Percentiles rank a stretch among this genome's conserved stretches.
Conservation (phyloP, 1,140 invertebrate species). For the Condylostylus longicornis region DNA sequence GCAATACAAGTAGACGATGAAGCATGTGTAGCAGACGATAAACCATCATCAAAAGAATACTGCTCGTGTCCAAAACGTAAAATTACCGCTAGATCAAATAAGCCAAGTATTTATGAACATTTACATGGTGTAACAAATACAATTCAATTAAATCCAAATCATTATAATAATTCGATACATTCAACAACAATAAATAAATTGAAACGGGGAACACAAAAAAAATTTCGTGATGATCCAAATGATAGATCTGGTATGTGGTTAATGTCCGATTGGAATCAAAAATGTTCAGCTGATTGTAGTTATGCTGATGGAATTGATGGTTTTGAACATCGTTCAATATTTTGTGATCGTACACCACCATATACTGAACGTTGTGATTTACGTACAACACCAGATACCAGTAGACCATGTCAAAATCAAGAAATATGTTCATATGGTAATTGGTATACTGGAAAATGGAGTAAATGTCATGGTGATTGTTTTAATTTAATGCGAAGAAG, state of each 20-base stretch:
- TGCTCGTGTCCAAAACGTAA: slow-evolving; percentile 14
- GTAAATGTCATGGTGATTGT: slow-evolving; percentile 32
- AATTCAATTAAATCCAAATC: too few relatives aligned
- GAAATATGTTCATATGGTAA: slow-evolving; percentile 38
- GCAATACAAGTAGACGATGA: slow-evolving; percentile 33
- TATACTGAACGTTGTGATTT: slow-evolving; percentile 38
- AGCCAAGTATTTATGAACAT: too few relatives aligned
- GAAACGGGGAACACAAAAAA: slow-evolving; percentile 3
- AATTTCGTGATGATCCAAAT: slow-evolving; percentile 6
- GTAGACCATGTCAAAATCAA: slow-evolving; percentile 41
- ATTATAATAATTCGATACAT: neutral
- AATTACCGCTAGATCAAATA: too few relatives aligned
- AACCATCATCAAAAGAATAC: slow-evolving; percentile 13
- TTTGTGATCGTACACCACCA: slow-evolving; percentile 19
- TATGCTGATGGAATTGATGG: too few relatives aligned
- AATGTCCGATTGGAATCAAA: slow-evolving; percentile 13
- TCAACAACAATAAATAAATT: neutral
- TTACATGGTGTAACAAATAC: too few relatives aligned
- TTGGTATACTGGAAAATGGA: slow-evolving; percentile 52
- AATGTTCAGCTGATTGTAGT: slow-evolving; percentile 10
- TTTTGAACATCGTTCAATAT: slow-evolving; percentile 14
- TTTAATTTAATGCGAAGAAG: slow-evolving; percentile 31
- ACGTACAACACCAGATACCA: slow-evolving; percentile 37
- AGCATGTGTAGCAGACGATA: slow-evolving; percentile 26
- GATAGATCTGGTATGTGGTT: slow-evolving; percentile 15